Base-by-base conservation (phyloP, 2,888 invertebrate species). In the Troides oblongomaculatus region DNA sequence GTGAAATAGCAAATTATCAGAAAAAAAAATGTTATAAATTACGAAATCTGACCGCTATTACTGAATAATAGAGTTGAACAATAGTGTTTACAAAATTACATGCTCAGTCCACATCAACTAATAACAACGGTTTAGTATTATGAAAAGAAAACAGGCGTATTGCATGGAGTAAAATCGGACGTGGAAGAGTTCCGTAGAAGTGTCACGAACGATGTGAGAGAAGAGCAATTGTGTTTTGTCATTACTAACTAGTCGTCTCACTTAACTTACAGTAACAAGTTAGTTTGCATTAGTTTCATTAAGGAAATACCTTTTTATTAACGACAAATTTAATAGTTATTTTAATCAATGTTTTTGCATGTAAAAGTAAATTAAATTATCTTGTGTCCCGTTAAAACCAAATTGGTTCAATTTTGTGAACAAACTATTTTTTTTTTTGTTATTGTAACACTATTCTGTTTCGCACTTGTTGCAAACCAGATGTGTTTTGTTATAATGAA, bases 401-500 rank as follows among this genome's bases (percentile, higher is more conserved):
- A 46, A 14, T 53, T 53, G 18, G 53, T 12, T 3, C 14, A 46
- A 46, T 46, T 14, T 46, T 17, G 12, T 46, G 1, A 0, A 46
- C 14, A 17, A 12, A 30, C 30, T 1, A 46, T 46, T 14, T 46
- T 12, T 14, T 14, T 43, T 53, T 53, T 53, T 50, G 5, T 53
- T 46, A 46, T 53, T 53, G n/a, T 5, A 53, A n/a, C 8, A n/a
- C n/a, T n/a, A 4, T 18, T 53, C 18, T 53, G n/a, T 53, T 53
- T 53, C 6, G 67, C 21, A 57, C 69, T 73, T 68, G 69, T 72
- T 68, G 61, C 72, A 76, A 74, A 75, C 73, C 85, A 85, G 82
- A 85, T 84, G 85, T 74, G 79, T 81, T 83, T 86, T 87, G 86
- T 88, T 84, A 79, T 77, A 81, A 79, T 85, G 85, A 86, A 88